Conservation (phyloP, 1,140 invertebrate genomes). For the Oppia nitens region DNA sequence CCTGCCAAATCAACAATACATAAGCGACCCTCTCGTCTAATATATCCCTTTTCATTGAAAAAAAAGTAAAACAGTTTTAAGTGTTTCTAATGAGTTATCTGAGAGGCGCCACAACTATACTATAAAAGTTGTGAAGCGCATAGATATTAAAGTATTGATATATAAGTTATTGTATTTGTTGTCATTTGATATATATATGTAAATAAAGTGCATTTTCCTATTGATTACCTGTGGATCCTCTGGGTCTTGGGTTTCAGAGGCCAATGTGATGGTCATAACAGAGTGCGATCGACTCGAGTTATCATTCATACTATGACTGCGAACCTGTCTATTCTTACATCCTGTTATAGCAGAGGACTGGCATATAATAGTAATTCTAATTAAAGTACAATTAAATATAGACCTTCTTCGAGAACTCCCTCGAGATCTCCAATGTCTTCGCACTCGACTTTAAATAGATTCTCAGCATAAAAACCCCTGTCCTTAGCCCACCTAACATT, state of each 20-base stretch:
- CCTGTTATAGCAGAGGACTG: conserved; percentile 32
- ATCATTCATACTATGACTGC: conserved; percentile 87
- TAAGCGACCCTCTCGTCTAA: conserved; percentile 54
- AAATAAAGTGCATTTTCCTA: too few relatives aligned
- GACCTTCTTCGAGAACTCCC: conserved; percentile 85
- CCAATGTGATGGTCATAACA: conserved; percentile 67
- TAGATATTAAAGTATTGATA: too few relatives aligned
- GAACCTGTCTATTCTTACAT: conserved; percentile 63
- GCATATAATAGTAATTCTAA: not conserved
- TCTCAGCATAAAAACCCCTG: conserved; percentile 85
- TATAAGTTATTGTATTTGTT: too few relatives aligned
- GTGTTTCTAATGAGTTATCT: not conserved
- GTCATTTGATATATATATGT: too few relatives aligned
- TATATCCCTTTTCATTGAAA: conserved; percentile 16
- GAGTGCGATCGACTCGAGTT: conserved; percentile 88
- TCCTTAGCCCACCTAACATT: conserved; percentile 84
- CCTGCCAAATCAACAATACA: conserved; percentile 89
- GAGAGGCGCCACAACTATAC: not conserved
- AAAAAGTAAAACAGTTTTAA: not conserved
- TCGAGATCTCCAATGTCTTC: conserved; percentile 81
- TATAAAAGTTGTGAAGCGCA: too few relatives aligned
- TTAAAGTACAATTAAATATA: conserved; percentile 8
- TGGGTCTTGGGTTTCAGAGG: conserved; percentile 51
- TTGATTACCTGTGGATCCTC: conserved; percentile 20
- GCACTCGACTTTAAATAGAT: conserved; percentile 82